Percentiles rank a stretch among this genome's conserved stretches.
phyloP scores from a whole-genome alignment of 2,113 vertebrate species.

The Emydocephalus ijimae region DNA sequence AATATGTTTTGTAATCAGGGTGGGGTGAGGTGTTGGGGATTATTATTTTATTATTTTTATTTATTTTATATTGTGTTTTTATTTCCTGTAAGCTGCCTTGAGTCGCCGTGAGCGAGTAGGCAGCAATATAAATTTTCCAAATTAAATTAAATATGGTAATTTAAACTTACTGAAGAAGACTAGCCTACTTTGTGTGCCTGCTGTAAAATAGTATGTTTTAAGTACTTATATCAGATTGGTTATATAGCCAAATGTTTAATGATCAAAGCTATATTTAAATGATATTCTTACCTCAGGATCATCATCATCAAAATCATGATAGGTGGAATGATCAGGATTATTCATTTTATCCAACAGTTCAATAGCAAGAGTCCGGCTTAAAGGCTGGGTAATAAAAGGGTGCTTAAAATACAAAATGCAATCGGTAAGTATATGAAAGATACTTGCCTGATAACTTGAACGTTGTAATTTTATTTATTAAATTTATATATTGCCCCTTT shows the following conservation, averaged over 20 bases:
- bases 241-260: neutral
- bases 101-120: neutral
- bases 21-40: neutral
- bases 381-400: conserved; percentile 92
- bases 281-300: conserved; percentile 86
- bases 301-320: conserved; percentile 92
- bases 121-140: neutral
- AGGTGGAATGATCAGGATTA: conserved; percentile 94
- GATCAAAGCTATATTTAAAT: neutral
- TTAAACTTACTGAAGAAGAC: neutral
- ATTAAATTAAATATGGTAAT: neutral
- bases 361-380: conserved; percentile 92
- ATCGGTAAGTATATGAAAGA: neutral
- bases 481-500: neutral
- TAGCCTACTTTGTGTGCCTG: neutral
- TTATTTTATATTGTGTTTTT: neutral
- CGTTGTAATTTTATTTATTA: neutral
- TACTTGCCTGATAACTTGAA: conserved; percentile 26
- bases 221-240: neutral
- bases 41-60: neutral
- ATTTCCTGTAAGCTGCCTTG: neutral
- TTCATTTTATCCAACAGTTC: conserved; percentile 95
- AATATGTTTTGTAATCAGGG: neutral
- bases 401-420: conserved; percentile 76
- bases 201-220: neutral